These are phyloP conservation scores for Penaeus chinensis DNA, from an alignment of 1,140 invertebrate species.

Conservation along the genomic window DNA sequence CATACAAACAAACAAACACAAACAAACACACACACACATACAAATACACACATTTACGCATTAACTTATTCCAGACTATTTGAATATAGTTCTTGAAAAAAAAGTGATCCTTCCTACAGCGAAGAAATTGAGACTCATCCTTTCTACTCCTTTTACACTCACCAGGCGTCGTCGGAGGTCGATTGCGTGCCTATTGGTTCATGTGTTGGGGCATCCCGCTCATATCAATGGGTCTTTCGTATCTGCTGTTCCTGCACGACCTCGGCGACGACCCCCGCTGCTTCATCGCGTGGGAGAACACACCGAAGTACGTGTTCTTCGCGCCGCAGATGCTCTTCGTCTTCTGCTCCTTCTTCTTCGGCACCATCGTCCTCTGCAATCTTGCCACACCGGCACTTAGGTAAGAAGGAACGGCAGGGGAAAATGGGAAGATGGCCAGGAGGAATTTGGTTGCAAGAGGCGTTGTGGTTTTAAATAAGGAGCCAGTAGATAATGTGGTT, in stretches of 20 bases:
- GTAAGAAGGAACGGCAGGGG: neutral
- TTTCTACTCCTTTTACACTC: neutral
- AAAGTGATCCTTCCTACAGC: too few species aligned
- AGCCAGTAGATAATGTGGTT: too few species aligned
- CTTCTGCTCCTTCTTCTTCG: conserved; percentile 11
- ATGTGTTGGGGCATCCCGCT: conserved; percentile 64
- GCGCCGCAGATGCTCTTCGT: conserved; percentile 35
- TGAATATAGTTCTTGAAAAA: too few species aligned
- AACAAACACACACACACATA: too few species aligned
- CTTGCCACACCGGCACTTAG: conserved; percentile 38
- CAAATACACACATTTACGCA: too few species aligned
- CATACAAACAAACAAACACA: too few species aligned
- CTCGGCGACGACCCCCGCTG: conserved; percentile 50
- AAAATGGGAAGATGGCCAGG: too few species aligned
- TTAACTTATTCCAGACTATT: too few species aligned
- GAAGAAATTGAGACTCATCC: neutral
- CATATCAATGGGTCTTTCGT: conserved; percentile 46
- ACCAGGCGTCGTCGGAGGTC: conserved; percentile 64
- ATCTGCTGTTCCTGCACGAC: conserved; percentile 28
- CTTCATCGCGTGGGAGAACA: conserved; percentile 40
- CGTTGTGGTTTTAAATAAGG: too few species aligned
- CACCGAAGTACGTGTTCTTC: conserved; percentile 39
- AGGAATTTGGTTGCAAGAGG: too few species aligned
- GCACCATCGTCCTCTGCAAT: conserved; percentile 34
- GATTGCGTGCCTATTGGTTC: conserved; percentile 64